Conservation (phyloP, 2,797 vertebrate species). For the Sebastiscus tertius region DNA sequence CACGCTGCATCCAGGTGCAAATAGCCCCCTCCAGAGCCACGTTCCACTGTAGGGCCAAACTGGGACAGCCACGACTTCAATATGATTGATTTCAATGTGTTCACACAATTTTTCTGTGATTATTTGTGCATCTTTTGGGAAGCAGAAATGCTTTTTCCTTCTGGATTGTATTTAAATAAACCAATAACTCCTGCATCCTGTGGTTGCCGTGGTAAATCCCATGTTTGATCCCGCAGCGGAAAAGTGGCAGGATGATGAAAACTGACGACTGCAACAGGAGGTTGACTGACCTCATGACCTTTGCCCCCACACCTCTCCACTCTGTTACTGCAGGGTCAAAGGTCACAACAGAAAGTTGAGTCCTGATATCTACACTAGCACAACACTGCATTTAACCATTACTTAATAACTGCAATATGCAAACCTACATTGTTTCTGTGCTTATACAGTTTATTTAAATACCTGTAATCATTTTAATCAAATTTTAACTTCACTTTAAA, state of each 20-base stretch:
- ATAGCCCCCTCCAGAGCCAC: background rate
- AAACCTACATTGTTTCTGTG: slow-evolving; percentile 26
- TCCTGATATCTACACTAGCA: slow-evolving; percentile 43
- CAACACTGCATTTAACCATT: slow-evolving; percentile 25
- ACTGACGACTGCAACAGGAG: slow-evolving; percentile 45
- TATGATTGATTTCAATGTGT: slow-evolving; percentile 14
- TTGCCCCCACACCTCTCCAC: background rate
- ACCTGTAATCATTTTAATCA: slow-evolving; percentile 34
- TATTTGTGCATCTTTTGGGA: slow-evolving; percentile 22
- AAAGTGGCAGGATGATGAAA: slow-evolving; percentile 26
- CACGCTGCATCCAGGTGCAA: slow-evolving; percentile 50
- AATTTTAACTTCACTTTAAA: too few relatives aligned
- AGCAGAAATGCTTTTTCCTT: slow-evolving; percentile 14
- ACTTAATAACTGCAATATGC: slow-evolving; percentile 19
- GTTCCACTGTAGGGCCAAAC: slow-evolving; percentile 44
- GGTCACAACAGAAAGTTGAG: slow-evolving; percentile 24
- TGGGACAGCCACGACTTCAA: slow-evolving; percentile 22
- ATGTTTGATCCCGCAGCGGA: slow-evolving; percentile 26
- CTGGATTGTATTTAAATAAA: slow-evolving; percentile 45
- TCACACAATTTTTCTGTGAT: slow-evolving; percentile 16
- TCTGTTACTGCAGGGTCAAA: slow-evolving; percentile 18
- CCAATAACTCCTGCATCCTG: slow-evolving; percentile 6
- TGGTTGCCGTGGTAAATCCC: slow-evolving; percentile 16
- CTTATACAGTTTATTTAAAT: slow-evolving; percentile 30
- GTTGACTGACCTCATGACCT: slow-evolving; percentile 35